Evolutionary conservation across 2,797 vertebrate genomes (phyloP).

Genomic region (Sebastes miniatus): DNA sequence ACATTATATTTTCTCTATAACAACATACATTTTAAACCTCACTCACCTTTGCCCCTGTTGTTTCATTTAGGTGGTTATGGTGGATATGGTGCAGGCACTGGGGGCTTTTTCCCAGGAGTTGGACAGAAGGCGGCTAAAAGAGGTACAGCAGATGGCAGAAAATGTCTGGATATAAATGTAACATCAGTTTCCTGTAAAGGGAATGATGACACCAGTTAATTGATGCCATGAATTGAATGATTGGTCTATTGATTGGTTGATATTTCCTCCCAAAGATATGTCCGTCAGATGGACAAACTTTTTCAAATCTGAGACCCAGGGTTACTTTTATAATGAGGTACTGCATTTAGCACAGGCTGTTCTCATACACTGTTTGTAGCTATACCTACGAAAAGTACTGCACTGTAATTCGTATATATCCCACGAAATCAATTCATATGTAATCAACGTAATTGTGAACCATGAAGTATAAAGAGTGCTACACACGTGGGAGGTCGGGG

Average conservation of each 20-base stretch:
- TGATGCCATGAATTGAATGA: neutral
- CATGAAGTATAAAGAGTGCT: no score
- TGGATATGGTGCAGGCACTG: conserved; percentile 68
- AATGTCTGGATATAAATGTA: conserved; percentile 1
- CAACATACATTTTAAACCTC: neutral
- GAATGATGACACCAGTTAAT: neutral
- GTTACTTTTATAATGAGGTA: neutral
- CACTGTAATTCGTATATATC: no score
- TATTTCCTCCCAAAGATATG: neutral
- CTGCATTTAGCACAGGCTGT: neutral
- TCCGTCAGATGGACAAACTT: neutral
- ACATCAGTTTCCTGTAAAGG: neutral
- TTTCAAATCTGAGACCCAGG: neutral
- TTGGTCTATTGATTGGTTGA: neutral
- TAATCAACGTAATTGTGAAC: no score
- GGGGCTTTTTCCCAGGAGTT: conserved; percentile 68
- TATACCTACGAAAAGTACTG: no score
- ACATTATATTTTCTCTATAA: neutral
- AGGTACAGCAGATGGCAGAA: conserved; percentile 49
- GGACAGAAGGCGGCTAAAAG: conserved; percentile 84
- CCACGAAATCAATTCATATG: no score
- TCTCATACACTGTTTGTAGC: no score
- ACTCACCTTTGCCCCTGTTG: neutral
- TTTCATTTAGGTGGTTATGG: conserved; percentile 72
- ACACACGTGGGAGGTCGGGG: no score